Evolutionary conservation across 2,888 invertebrate species (phyloP).

Genomic region (Metacarcinus magister): DNA sequence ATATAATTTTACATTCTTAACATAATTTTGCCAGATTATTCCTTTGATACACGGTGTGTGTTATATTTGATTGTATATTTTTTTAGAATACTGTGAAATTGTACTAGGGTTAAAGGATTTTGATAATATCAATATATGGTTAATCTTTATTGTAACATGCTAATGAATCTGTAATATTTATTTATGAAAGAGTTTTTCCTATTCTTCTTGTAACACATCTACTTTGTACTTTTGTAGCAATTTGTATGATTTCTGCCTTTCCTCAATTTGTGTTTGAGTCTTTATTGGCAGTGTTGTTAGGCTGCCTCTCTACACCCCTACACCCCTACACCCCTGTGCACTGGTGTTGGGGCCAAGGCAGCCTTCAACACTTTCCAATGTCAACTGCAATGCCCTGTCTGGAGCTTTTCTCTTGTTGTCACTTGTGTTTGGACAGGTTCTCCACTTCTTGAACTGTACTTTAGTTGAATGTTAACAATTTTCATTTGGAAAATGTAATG

Average conservation of each 20-base stretch:
- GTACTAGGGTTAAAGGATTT: slow-evolving; percentile 21
- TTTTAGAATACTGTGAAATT: slow-evolving; percentile 6
- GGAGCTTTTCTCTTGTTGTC: neutral
- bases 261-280: slow-evolving; percentile 3
- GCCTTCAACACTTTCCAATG: neutral
- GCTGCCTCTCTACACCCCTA: neutral
- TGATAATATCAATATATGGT: slow-evolving; percentile 23
- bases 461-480: slow-evolving; percentile 19
- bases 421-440: neutral
- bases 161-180: slow-evolving; percentile 42
- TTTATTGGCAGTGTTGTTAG: neutral
- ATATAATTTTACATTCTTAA: neutral
- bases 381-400: neutral
- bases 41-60: neutral
- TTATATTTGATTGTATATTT: slow-evolving; percentile 45
- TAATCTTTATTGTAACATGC: slow-evolving; percentile 27
- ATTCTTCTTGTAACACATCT: neutral
- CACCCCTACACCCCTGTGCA: neutral
- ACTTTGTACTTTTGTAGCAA: slow-evolving; percentile 35
- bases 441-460: neutral
- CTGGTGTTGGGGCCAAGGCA: neutral
- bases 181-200: slow-evolving; percentile 32
- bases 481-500: slow-evolving; percentile 15
- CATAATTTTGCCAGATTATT: slow-evolving; percentile 42
- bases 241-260: neutral